Conservation (phyloP, 2,113 vertebrate genomes). For the Engraulis encrasicolus region DNA sequence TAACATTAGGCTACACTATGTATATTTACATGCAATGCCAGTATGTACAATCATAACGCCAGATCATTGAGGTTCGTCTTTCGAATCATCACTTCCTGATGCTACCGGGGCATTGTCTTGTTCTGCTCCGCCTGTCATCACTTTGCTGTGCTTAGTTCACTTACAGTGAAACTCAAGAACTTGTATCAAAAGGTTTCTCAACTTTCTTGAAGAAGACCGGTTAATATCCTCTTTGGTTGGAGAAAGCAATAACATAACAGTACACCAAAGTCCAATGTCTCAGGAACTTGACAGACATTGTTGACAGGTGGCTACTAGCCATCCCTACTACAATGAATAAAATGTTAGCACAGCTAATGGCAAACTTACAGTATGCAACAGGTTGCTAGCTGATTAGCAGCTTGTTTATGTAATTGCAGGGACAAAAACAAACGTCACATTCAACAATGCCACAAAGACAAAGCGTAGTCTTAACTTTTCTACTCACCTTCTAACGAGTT, state of each 20-base stretch:
- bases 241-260: not conserved
- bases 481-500: not conserved
- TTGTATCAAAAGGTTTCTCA: not conserved
- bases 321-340: not conserved
- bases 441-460: not conserved
- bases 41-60: not conserved
- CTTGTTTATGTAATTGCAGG: not conserved
- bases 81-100: not conserved
- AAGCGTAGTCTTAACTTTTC: not conserved
- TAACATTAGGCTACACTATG: not conserved
- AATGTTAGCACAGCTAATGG: constrained; percentile 9
- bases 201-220: not conserved
- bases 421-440: not conserved
- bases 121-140: not conserved
- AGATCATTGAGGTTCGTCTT: not conserved
- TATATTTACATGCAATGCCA: not conserved
- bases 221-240: not conserved
- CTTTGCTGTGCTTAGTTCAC: not conserved
- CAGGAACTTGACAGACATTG: not conserved
- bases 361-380: constrained; percentile 12
- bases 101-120: not conserved
- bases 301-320: constrained; percentile 16
- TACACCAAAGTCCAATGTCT: not conserved
- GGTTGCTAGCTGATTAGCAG: constrained; percentile 15
- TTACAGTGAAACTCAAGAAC: not conserved